phyloP scores from a whole-genome alignment of 2,797 vertebrate species.

The Acomys russatus region DNA sequence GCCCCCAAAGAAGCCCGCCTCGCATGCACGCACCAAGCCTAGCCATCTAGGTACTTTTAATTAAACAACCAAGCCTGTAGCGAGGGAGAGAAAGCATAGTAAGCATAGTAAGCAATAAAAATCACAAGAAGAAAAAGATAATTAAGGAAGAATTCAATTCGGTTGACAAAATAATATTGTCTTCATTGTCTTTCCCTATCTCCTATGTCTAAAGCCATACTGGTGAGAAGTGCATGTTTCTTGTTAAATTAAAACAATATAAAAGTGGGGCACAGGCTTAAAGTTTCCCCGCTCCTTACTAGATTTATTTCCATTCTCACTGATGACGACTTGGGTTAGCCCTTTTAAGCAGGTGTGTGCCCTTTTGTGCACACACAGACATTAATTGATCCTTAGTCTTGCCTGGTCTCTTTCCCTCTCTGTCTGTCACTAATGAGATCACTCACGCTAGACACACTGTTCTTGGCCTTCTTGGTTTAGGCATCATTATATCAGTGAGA shows the following conservation, averaged over 20 bases:
- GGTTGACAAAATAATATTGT: not conserved
- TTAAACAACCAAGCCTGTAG: not conserved
- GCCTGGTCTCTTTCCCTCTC: not conserved
- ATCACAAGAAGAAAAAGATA: too few species aligned
- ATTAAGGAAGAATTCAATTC: not conserved
- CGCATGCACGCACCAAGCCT: not conserved
- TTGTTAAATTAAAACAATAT: not conserved
- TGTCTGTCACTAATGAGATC: not conserved
- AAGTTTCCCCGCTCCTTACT: not conserved
- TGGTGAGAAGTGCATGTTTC: not conserved
- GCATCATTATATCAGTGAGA: not conserved
- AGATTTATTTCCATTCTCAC: not conserved
- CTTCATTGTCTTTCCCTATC: too few species aligned
- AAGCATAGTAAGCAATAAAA: not conserved
- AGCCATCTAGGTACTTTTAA: not conserved
- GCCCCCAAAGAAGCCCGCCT: not conserved
- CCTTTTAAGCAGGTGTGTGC: not conserved
- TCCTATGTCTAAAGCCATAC: not conserved
- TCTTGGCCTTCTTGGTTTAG: not conserved
- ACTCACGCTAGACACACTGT: not conserved
- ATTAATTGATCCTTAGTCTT: not conserved
- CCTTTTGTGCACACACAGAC: not conserved
- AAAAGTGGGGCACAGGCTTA: not conserved
- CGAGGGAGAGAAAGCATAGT: not conserved
- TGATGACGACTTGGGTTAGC: not conserved